phyloP scores from a whole-genome alignment of 2,797 vertebrate genomes.

The Clangula hyemalis region DNA sequence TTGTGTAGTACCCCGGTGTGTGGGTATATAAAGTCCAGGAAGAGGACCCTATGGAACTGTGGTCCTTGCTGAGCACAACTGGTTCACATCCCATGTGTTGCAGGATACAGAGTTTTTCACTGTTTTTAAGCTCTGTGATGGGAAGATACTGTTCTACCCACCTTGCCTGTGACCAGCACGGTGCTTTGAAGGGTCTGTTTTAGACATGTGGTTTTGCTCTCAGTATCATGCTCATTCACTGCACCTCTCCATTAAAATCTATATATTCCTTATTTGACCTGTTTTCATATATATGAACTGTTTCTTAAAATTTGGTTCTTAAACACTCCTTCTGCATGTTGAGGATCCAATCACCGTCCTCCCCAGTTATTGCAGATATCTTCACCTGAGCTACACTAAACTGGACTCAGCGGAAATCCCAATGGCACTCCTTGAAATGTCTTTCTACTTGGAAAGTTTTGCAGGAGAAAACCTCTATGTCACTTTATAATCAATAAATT shows the following conservation, averaged over 20 bases:
- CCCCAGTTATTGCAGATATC: background rate
- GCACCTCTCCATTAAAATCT: background rate
- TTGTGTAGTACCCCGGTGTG: background rate
- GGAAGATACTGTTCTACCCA: background rate
- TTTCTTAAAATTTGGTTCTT: background rate
- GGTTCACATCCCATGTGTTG: background rate
- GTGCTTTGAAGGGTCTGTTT: background rate
- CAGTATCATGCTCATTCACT: background rate
- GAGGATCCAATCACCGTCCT: background rate
- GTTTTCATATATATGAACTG: background rate
- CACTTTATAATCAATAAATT: background rate
- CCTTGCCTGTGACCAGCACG: accelerated
- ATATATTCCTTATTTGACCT: background rate
- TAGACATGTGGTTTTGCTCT: background rate
- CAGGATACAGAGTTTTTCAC: background rate
- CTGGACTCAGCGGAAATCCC: background rate
- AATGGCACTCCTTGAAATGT: background rate
- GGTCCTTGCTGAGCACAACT: background rate
- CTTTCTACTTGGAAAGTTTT: background rate
- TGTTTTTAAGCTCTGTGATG: background rate
- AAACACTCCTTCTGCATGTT: background rate
- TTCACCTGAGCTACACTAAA: background rate
- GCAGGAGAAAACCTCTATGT: background rate
- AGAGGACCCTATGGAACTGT: background rate
- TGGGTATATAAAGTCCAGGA: background rate